These are phyloP conservation scores for Amblyopsis rosae DNA, from an alignment of 2,113 vertebrate species.

Conservation along the genomic window DNA sequence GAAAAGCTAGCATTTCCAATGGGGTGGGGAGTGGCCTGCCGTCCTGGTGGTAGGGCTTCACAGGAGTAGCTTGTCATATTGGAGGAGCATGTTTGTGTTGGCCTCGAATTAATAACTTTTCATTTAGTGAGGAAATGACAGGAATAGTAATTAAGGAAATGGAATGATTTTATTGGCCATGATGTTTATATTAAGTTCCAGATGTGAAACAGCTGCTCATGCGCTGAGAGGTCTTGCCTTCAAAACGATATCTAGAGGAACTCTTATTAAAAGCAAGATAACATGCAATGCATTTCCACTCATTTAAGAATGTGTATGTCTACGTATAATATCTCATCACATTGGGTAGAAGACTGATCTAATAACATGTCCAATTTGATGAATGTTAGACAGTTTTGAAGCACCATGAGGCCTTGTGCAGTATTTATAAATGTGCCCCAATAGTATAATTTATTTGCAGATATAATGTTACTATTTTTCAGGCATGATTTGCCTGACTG, in stretches of 20 bases:
- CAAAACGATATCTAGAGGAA: constrained; percentile 49
- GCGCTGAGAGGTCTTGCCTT: constrained; percentile 63
- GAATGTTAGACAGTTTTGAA: constrained; percentile 34
- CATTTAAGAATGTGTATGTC: constrained; percentile 18
- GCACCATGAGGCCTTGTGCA: constrained; percentile 31
- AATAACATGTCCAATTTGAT: constrained; percentile 46
- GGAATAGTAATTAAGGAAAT: constrained; percentile 86
- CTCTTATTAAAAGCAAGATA: constrained; percentile 61
- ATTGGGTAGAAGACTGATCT: constrained; percentile 27
- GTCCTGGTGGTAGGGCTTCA: constrained; percentile 63
- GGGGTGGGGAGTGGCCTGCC: constrained; percentile 64
- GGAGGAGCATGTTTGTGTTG: constrained; percentile 73
- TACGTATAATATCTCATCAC: constrained; percentile 30
- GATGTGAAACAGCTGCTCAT: constrained; percentile 84
- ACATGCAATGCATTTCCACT: constrained; percentile 35
- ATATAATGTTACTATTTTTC: constrained; percentile 69
- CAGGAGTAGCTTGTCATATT: constrained; percentile 57
- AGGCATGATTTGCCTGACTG: constrained; percentile 67
- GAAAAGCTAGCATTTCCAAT: constrained; percentile 65
- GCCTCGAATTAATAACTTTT: constrained; percentile 78
- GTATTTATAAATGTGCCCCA: constrained; percentile 59
- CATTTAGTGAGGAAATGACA: constrained; percentile 85
- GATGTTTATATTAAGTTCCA: constrained; percentile 84
- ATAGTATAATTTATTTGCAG: constrained; percentile 67
- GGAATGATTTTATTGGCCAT: constrained; percentile 83